These are phyloP conservation scores for Acromyrmex charruanus DNA, from an alignment of 1,140 invertebrate genomes.

Conservation along the genomic window DNA sequence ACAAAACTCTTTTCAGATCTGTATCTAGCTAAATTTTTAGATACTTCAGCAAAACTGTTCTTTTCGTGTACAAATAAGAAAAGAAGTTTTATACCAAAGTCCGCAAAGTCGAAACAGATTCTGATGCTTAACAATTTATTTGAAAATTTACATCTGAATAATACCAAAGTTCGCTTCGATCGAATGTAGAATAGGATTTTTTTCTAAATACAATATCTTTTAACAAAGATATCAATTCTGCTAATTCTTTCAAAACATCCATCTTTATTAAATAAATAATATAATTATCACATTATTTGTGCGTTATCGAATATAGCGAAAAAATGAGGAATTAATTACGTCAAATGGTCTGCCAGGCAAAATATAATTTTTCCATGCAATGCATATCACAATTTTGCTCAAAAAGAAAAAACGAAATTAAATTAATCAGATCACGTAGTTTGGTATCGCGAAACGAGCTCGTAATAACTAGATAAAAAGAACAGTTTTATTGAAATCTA, in stretches of 20 bases:
- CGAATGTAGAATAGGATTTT: too few species aligned
- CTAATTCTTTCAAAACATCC: neutral
- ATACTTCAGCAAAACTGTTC: too few species aligned
- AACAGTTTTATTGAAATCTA: too few species aligned
- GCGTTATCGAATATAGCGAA: neutral
- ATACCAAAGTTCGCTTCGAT: too few species aligned
- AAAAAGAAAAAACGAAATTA: neutral
- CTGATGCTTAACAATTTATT: too few species aligned
- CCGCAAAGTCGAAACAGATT: too few species aligned
- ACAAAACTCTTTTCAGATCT: too few species aligned
- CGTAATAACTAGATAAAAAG: neutral
- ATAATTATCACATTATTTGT: neutral
- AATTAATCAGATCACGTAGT: neutral
- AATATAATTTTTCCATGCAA: neutral
- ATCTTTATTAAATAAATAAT: conserved; percentile 1
- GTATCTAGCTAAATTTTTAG: too few species aligned
- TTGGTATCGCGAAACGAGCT: neutral
- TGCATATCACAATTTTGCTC: too few species aligned
- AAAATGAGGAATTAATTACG: neutral
- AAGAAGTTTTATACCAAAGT: too few species aligned
- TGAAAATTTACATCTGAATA: too few species aligned
- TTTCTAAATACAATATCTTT: neutral
- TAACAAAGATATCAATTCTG: neutral
- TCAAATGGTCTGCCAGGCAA: neutral
- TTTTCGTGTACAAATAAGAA: too few species aligned